These are phyloP conservation scores for Orchesella flavescens DNA, from an alignment of 2,888 invertebrate genomes.

Conservation along the genomic window DNA sequence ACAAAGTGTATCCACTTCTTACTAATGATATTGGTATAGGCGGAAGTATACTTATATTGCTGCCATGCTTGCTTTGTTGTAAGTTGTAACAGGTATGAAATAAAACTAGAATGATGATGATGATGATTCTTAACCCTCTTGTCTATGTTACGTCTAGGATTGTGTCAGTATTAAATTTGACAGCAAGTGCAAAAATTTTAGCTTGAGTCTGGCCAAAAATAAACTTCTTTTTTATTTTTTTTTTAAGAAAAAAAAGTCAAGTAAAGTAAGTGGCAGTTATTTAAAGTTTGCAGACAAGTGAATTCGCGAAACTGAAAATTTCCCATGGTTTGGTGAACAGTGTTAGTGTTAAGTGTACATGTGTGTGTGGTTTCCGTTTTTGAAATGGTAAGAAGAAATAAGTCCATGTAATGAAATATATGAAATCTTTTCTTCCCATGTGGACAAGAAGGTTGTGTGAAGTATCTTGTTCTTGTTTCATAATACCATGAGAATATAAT, in stretches of 20 bases:
- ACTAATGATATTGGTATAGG: slow-evolving; percentile 20
- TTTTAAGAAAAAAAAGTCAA: not conserved
- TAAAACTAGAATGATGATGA: slow-evolving; percentile 39
- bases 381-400: slow-evolving; percentile 51
- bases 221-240: not conserved
- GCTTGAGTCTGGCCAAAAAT: not conserved
- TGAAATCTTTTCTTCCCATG: not conserved
- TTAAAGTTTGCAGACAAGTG: slow-evolving; percentile 2
- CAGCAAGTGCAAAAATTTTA: slow-evolving; percentile 48
- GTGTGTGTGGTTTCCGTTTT: slow-evolving; percentile 56
- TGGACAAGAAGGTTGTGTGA: slow-evolving; percentile 19
- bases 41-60: slow-evolving; percentile 56
- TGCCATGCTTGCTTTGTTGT: slow-evolving; percentile 46
- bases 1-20: too few relatives aligned
- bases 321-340: slow-evolving; percentile 45
- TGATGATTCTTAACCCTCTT: slow-evolving; percentile 43
- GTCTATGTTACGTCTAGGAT: slow-evolving; percentile 55
- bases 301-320: slow-evolving; percentile 43
- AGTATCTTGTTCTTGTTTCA: slow-evolving; percentile 19
- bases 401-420: not conserved
- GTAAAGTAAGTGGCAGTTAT: slow-evolving; percentile 25
- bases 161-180: slow-evolving; percentile 60
- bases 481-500: slow-evolving; percentile 2
- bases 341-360: slow-evolving; percentile 12
- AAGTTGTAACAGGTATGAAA: too few relatives aligned